Evolutionary conservation across 2,113 vertebrate species (phyloP).

Genomic region (Bujurquina vittata): DNA sequence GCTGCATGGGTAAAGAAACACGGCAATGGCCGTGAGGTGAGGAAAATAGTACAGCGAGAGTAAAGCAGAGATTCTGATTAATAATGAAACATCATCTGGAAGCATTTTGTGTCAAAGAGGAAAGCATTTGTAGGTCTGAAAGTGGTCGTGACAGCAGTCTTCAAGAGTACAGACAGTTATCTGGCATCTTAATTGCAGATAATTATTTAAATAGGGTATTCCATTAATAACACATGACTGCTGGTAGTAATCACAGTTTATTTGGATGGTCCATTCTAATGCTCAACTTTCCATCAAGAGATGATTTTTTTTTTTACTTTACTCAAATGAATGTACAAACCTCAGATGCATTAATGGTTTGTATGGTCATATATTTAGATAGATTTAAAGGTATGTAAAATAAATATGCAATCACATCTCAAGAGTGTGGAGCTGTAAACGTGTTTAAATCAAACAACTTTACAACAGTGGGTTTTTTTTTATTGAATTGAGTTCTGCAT

Average conservation of each 20-base stretch:
- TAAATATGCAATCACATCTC: background rate
- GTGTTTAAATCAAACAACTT: background rate
- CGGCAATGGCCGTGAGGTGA: background rate
- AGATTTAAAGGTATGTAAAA: background rate
- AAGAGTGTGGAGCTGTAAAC: background rate
- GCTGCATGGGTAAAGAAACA: constrained; percentile 26
- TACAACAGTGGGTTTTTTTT: background rate
- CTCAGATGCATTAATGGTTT: background rate
- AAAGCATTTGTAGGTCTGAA: constrained; percentile 46
- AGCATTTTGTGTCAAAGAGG: constrained; percentile 64
- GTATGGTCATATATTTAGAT: background rate
- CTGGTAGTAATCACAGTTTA: constrained; percentile 46
- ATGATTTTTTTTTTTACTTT: background rate
- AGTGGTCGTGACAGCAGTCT: constrained; percentile 54
- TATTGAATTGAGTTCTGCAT: background rate
- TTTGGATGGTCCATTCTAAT: background rate
- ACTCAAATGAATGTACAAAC: background rate
- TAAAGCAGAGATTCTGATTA: constrained; percentile 1
- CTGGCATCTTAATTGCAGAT: constrained; percentile 61
- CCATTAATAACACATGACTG: constrained; percentile 14
- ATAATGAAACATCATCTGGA: constrained; percentile 57
- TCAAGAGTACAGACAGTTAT: constrained; percentile 53
- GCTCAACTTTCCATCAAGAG: background rate
- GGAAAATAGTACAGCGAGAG: constrained; percentile 15
- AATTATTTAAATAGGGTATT: constrained; percentile 32